Conservation (phyloP, 1,140 invertebrate genomes). For the Spodoptera frugiperda region DNA sequence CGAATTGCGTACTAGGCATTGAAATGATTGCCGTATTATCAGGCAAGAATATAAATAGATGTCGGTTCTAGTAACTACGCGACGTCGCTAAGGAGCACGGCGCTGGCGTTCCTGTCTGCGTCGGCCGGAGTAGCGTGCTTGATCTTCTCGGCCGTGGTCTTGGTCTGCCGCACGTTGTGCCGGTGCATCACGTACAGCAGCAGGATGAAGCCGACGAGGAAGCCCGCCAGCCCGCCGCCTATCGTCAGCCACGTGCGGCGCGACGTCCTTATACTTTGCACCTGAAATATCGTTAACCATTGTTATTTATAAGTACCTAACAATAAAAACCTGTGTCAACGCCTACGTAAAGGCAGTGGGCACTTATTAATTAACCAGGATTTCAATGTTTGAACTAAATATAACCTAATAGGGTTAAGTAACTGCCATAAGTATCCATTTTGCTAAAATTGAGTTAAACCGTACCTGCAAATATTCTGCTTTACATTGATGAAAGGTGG, state of each 20-base stretch:
- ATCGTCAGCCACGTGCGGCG: constrained; percentile 83
- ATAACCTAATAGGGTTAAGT: no score
- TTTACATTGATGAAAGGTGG: constrained; percentile 66
- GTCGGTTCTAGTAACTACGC: constrained; percentile 45
- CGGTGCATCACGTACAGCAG: constrained; percentile 82
- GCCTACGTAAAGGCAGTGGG: no score
- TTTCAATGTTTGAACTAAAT: no score
- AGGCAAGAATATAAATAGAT: constrained; percentile 4
- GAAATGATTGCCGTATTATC: constrained; percentile 19
- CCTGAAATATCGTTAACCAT: constrained; percentile 52
- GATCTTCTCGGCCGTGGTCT: constrained; percentile 67
- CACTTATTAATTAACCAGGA: no score
- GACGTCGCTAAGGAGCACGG: constrained; percentile 66
- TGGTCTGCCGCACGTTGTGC: constrained; percentile 81
- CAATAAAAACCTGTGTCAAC: background rate
- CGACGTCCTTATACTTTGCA: constrained; percentile 65
- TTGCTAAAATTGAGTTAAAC: background rate
- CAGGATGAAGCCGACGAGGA: constrained; percentile 80
- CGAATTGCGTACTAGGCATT: constrained; percentile 20
- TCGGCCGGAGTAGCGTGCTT: constrained; percentile 60
- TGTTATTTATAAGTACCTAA: background rate
- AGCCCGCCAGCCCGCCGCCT: constrained; percentile 75
- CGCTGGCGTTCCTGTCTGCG: constrained; percentile 63
- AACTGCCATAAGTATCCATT: no score
- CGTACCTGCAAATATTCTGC: constrained; percentile 67